Evolutionary conservation across 2,888 invertebrate genomes (phyloP).

Genomic region (Erebia aethiops): DNA sequence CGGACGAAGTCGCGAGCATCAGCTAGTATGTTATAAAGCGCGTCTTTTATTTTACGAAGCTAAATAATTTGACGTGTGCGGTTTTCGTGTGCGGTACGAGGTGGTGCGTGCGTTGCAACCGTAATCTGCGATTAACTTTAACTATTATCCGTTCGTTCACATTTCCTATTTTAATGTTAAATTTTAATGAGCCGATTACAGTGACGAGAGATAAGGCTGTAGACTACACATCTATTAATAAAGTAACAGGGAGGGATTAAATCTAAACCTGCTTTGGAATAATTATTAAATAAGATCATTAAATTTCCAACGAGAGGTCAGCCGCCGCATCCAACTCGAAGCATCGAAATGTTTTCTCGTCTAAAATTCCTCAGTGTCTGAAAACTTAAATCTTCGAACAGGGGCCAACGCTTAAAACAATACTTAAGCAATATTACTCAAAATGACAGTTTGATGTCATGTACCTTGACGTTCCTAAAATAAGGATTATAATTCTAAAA

Average conservation of each 20-base stretch:
- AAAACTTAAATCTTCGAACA: too few species aligned
- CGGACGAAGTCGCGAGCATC: too few species aligned
- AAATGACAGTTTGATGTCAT: too few species aligned
- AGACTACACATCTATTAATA: slow-evolving; percentile 8
- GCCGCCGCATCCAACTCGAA: too few species aligned
- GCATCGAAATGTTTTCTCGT: too few species aligned
- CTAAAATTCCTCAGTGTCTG: too few species aligned
- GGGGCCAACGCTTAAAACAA: too few species aligned
- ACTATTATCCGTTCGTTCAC: slow-evolving; percentile 39
- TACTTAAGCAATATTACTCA: too few species aligned
- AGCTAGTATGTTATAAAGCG: too few species aligned
- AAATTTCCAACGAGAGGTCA: not conserved
- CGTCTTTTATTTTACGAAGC: too few species aligned
- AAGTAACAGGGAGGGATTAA: not conserved
- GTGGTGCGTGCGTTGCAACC: slow-evolving; percentile 26
- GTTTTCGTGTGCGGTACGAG: not conserved
- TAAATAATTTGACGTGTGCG: not conserved
- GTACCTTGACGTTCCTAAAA: too few species aligned
- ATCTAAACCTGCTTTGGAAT: not conserved
- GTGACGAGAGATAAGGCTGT: slow-evolving; percentile 56
- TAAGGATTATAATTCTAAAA: too few species aligned
- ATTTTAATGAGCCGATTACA: slow-evolving; percentile 72
- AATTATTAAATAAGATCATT: not conserved
- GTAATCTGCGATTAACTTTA: slow-evolving; percentile 32
- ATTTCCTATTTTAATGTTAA: slow-evolving; percentile 63